Evolutionary conservation across 2,888 invertebrate species (phyloP).

Genomic region (Spisula subtruncata): DNA sequence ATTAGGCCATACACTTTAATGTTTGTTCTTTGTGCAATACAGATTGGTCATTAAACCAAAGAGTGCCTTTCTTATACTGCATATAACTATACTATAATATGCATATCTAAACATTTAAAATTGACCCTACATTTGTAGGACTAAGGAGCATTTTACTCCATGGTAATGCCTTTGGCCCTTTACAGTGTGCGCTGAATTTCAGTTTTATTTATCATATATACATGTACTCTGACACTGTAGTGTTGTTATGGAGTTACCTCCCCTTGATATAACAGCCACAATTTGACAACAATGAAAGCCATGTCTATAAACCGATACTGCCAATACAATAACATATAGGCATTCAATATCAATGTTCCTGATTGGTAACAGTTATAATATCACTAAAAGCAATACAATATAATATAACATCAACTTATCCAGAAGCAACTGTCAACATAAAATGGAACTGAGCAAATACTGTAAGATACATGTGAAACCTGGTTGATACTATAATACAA

Average conservation of each 20-base stretch:
- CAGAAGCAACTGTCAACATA: conserved; percentile 14
- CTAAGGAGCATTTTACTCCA: too few species aligned
- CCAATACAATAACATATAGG: not conserved
- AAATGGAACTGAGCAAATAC: not conserved
- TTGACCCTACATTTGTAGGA: too few species aligned
- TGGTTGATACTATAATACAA: not conserved
- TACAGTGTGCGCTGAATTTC: too few species aligned
- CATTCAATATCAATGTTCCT: not conserved
- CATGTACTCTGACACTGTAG: not conserved
- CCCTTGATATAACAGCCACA: not conserved
- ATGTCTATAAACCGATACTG: not conserved
- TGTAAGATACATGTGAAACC: not conserved
- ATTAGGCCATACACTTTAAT: too few species aligned
- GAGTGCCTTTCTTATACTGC: too few species aligned
- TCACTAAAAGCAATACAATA: conserved; percentile 13
- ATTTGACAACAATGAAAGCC: conserved; percentile 19
- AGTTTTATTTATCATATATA: not conserved
- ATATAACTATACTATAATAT: too few species aligned
- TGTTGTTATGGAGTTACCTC: not conserved
- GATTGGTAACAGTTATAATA: not conserved
- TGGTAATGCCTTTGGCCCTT: too few species aligned
- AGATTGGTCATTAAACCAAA: too few species aligned
- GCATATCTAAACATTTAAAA: too few species aligned
- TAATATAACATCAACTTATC: not conserved
- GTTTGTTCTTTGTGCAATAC: too few species aligned